phyloP scores from a whole-genome alignment of 2,113 vertebrate genomes.

The Semnornis frantzii region DNA sequence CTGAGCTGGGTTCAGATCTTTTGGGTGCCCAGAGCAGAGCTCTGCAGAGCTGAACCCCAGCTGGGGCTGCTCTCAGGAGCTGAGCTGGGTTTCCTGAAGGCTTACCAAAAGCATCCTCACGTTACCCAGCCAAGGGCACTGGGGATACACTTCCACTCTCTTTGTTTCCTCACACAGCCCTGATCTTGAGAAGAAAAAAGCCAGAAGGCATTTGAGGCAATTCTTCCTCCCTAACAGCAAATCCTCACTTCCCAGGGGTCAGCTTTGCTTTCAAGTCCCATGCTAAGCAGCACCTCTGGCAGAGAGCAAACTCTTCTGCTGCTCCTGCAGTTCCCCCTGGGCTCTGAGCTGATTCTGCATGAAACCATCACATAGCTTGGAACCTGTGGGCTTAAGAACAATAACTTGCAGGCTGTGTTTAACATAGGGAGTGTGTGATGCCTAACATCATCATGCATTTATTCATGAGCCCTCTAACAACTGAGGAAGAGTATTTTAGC shows the following conservation, averaged over 20 bases:
- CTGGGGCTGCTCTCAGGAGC: conserved; percentile 1
- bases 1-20: background rate
- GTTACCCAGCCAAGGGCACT: conserved; percentile 5
- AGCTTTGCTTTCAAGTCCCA: conserved; percentile 3
- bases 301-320: conserved; percentile 29
- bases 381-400: conserved; percentile 13
- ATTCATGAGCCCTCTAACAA: conserved; percentile 67
- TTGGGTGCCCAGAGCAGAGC: too few species aligned
- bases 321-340: background rate
- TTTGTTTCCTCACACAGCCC: conserved; percentile 13
- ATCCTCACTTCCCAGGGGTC: conserved; percentile 23
- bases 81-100: background rate
- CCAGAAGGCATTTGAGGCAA: background rate
- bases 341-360: conserved; percentile 31
- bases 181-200: background rate
- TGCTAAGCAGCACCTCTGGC: background rate
- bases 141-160: background rate
- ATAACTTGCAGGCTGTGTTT: conserved; percentile 9
- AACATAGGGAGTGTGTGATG: background rate
- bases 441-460: conserved; percentile 10
- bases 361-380: background rate
- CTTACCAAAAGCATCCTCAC: background rate
- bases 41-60: background rate
- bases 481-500: conserved; percentile 57
- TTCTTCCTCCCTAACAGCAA: conserved; percentile 5